phyloP scores from a whole-genome alignment of 2,113 vertebrate genomes.

The Gambusia affinis region DNA sequence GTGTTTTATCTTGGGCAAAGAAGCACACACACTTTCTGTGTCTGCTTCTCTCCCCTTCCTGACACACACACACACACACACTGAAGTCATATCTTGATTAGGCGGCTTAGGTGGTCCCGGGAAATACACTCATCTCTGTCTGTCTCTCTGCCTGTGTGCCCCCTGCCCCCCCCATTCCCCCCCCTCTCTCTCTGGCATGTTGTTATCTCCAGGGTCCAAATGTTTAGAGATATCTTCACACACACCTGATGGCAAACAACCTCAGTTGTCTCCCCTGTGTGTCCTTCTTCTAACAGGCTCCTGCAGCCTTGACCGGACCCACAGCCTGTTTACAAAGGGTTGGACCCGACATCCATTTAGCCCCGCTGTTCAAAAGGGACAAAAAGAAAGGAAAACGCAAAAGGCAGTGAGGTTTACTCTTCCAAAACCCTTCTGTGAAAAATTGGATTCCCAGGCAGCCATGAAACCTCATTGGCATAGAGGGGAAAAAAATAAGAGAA shows the following conservation, averaged over 20 bases:
- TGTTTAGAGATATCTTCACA: conserved; percentile 80
- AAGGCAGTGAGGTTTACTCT: conserved; percentile 29
- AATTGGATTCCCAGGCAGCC: conserved; percentile 60
- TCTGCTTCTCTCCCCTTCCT: conserved; percentile 12
- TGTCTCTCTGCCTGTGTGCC: conserved; percentile 49
- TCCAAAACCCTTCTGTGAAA: conserved; percentile 51
- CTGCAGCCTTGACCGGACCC: conserved; percentile 65
- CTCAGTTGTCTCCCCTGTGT: conserved; percentile 63
- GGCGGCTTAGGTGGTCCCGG: conserved; percentile 74
- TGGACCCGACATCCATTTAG: conserved; percentile 52
- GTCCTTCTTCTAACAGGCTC: conserved; percentile 68
- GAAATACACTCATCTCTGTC: conserved; percentile 69
- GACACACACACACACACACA: conserved; percentile 35
- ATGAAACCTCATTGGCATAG: conserved; percentile 60
- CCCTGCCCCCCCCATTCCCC: no score
- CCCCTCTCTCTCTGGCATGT: conserved; percentile 57
- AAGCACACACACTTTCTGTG: conserved; percentile 32
- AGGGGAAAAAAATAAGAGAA: conserved; percentile 22
- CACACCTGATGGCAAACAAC: conserved; percentile 75
- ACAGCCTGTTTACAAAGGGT: conserved; percentile 64
- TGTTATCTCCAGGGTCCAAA: conserved; percentile 77
- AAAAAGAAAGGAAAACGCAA: conserved; percentile 46
- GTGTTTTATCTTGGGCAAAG: conserved; percentile 68
- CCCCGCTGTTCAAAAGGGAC: conserved; percentile 54
- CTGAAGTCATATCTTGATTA: conserved; percentile 77